These are phyloP conservation scores for Drosophila aff. DNA, from an alignment of 1,140 invertebrate species.

Conservation along the genomic window DNA sequence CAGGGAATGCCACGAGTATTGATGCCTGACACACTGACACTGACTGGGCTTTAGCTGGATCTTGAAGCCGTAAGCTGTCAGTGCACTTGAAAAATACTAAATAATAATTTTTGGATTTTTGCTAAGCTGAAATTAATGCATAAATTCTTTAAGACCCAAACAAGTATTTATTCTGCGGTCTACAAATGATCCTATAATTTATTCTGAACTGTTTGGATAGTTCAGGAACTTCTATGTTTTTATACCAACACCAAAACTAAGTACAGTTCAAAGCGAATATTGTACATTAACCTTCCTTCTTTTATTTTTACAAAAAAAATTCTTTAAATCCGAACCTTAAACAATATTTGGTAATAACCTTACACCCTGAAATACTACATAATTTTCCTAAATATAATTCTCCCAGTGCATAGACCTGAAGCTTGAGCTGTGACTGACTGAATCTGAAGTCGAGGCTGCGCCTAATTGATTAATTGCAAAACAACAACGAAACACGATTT, in stretches of 20 bases:
- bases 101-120: background rate
- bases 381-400: background rate
- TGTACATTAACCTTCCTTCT: background rate
- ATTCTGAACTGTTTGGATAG: background rate
- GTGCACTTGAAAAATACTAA: conserved; percentile 1
- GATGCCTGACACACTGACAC: conserved; percentile 72
- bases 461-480: conserved; percentile 84
- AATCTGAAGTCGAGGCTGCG: conserved; percentile 54
- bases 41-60: conserved; percentile 49
- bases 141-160: background rate
- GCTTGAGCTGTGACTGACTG: conserved; percentile 28
- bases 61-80: conserved; percentile 9
- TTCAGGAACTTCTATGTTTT: background rate
- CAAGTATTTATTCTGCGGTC: no score
- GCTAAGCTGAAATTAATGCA: background rate
- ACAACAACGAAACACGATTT: conserved; percentile 77
- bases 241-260: background rate
- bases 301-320: no score
- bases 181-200: background rate
- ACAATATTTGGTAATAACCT: background rate
- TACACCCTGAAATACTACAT: background rate
- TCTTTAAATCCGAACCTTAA: background rate
- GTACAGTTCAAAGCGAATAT: background rate
- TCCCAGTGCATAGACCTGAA: conserved; percentile 13
- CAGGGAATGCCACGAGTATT: conserved; percentile 20